Evolutionary conservation across 2,113 vertebrate genomes (phyloP), one percentile per base, ranked within the genome.

Genomic region (Hucho hucho): DNA sequence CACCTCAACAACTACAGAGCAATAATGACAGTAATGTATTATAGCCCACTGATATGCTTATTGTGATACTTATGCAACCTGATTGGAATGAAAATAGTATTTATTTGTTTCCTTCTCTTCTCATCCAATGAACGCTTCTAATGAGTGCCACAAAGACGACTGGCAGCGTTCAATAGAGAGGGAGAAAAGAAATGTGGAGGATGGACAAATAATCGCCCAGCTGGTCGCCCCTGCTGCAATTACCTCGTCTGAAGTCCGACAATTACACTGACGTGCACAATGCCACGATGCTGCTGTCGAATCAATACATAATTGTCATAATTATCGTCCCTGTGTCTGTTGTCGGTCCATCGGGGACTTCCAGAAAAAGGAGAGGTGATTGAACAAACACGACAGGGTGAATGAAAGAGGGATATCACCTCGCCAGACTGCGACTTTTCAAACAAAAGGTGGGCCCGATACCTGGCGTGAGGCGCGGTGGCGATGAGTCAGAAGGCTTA

Each of bases 231-330:
- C 49, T 53, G 77, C 86, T 86, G 85, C 90, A 94, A 94, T 94
- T 94, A 94, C 81, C 80, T 87, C 65, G 73, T 89, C 90, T 91
- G 84, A 92, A 89, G 88, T 93, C 89, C 84, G 80, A 91, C 91
- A 93, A 93, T 94, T 93, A 93, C 85, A 76, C 88, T 85, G 78
- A 86, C 74, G 83, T 72, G 81, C 80, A 86, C 87, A 85, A 87
- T 83, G 80, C 75, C 82, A 87, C 87, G 84, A 82, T 80, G 88
- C 87, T 78, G 80, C 82, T 26, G 59, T 75, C 81, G 87, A 93
- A 90, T 93, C 91, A 91, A 93, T 93, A 83, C 89, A 87, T 94
- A 93, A 94, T 93, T 91, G 91, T 87, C 78, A 89, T 91, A 92
- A 94, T 93, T 93, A 92, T 86, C 84, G 71, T 81, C 79, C 83